These are phyloP conservation scores for Notarius quadriscutis DNA, from an alignment of 2,113 vertebrate species.

Conservation along the genomic window DNA sequence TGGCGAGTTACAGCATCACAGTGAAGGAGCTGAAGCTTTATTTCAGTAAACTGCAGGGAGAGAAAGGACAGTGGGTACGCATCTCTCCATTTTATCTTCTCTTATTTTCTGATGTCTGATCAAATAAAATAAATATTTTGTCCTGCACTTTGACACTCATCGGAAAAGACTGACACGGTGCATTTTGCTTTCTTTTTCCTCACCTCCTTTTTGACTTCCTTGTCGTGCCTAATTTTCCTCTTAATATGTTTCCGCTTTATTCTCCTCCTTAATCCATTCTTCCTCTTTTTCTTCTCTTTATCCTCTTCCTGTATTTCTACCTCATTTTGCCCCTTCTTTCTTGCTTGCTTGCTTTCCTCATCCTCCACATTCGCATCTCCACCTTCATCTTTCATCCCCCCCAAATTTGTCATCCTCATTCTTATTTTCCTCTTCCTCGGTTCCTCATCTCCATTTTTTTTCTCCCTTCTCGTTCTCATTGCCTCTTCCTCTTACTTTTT, in stretches of 20 bases:
- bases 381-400: slow-evolving; percentile 15
- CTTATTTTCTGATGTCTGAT: background rate
- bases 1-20: slow-evolving; percentile 96
- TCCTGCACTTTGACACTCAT: background rate
- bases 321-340: background rate
- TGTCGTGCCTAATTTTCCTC: background rate
- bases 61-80: slow-evolving; percentile 94
- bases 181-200: background rate
- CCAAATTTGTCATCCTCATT: slow-evolving; percentile 61
- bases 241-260: background rate
- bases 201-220: background rate
- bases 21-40: slow-evolving; percentile 96
- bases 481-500: background rate
- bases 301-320: no score
- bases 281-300: background rate
- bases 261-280: background rate
- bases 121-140: background rate
- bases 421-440: background rate
- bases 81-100: background rate
- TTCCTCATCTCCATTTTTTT: slow-evolving; percentile 70
- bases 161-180: no score
- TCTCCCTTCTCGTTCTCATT: background rate
- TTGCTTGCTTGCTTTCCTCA: background rate
- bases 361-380: background rate
- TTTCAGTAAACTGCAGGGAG: slow-evolving; percentile 96